phyloP scores from a whole-genome alignment of 2,888 invertebrate genomes.

The Neuroscelio doddi region DNA sequence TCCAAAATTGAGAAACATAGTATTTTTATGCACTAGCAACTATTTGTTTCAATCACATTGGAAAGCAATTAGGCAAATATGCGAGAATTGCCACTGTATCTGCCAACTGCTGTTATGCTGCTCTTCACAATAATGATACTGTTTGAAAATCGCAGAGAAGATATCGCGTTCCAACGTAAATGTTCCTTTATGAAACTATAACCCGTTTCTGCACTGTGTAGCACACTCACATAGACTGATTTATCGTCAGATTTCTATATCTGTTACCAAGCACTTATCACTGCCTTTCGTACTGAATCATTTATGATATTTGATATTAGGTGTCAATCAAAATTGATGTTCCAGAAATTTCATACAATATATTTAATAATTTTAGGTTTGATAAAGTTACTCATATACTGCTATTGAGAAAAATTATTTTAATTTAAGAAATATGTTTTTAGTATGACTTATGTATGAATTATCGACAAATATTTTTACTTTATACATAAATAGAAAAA shows the following conservation, averaged over 20 bases:
- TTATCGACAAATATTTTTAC: neutral
- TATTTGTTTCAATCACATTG: conserved; percentile 22
- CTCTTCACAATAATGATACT: conserved; percentile 1
- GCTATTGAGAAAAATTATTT: no score
- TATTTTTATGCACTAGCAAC: conserved; percentile 9
- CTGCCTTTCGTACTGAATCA: no score
- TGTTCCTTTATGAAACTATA: conserved; percentile 28
- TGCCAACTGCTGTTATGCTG: conserved; percentile 3
- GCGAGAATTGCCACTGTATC: conserved; percentile 21
- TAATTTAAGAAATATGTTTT: no score
- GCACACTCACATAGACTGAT: conserved; percentile 1
- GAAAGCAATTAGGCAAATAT: conserved; percentile 45
- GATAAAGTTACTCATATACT: no score
- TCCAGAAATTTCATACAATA: no score
- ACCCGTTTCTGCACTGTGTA: conserved; percentile 23
- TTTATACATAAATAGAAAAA: neutral
- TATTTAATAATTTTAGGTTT: no score
- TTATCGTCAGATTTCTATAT: neutral
- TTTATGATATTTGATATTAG: no score
- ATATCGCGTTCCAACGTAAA: conserved; percentile 28
- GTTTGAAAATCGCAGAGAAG: conserved; percentile 3
- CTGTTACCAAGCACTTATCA: neutral
- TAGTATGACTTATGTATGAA: no score
- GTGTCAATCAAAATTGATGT: no score
- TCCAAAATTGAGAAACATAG: neutral